phyloP scores from a whole-genome alignment of 35 echinoderm and acorn worm species.

The Chiridota heheva region DNA sequence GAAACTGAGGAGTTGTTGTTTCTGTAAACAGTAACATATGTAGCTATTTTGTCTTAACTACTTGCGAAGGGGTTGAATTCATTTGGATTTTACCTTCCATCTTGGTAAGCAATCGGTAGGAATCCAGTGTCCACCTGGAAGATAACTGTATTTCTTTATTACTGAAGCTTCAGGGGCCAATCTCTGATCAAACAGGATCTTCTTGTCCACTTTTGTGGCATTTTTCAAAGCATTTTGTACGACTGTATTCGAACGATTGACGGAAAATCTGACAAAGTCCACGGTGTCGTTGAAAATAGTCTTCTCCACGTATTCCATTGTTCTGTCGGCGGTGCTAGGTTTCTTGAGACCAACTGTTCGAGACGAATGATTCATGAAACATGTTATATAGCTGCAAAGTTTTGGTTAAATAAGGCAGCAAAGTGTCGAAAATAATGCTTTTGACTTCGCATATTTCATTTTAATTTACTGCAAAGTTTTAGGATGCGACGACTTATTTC shows the following conservation, averaged over 20 bases:
- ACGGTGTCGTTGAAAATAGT: not conserved
- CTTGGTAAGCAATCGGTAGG: conserved; percentile 64
- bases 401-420: too few relatives aligned
- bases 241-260: not conserved
- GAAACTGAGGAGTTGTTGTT: not conserved
- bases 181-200: not conserved
- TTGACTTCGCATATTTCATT: too few relatives aligned
- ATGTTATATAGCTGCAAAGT: too few relatives aligned
- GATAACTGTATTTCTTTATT: conserved; percentile 51
- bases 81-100: conserved; percentile 69
- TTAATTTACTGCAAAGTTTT: too few relatives aligned
- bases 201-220: not conserved
- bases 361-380: too few relatives aligned
- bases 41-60: not conserved
- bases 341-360: conserved; percentile 25
- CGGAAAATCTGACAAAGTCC: not conserved
- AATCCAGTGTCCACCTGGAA: conserved; percentile 84
- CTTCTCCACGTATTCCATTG: not conserved
- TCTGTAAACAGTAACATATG: not conserved
- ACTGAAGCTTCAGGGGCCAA: not conserved
- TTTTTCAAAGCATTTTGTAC: not conserved
- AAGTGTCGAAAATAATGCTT: too few relatives aligned
- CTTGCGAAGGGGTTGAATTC: not conserved
- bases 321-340: conserved; percentile 9
- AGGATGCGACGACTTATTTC: too few relatives aligned